Evolutionary conservation across 2,888 invertebrate genomes (phyloP).

Genomic region (Gasteruption jaculator): DNA sequence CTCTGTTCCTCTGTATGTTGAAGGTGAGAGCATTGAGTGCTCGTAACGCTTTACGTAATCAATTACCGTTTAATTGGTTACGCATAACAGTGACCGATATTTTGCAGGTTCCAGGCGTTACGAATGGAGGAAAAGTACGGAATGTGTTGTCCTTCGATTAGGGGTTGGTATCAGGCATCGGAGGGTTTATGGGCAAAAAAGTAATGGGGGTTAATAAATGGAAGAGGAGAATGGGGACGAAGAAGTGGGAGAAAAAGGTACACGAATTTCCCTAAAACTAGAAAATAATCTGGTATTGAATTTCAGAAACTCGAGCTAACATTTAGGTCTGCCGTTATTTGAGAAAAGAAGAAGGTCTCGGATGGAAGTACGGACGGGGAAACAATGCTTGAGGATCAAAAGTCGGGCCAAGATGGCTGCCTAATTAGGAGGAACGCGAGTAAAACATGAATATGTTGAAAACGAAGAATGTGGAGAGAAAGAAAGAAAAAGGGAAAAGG

Average conservation of each 20-base stretch:
- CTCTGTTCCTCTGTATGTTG: too few species aligned
- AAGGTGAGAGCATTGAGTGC: too few species aligned
- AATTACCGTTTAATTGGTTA: too few species aligned
- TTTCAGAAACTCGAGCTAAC: slow-evolving; percentile 1
- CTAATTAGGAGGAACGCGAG: slow-evolving; percentile 39
- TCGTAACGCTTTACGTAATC: too few species aligned
- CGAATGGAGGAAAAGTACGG: too few species aligned
- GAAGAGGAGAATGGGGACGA: slow-evolving; percentile 1
- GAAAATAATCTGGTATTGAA: slow-evolving; percentile 5
- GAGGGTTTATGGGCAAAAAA: too few species aligned
- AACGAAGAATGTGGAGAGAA: slow-evolving; percentile 6
- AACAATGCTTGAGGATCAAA: slow-evolving; percentile 33
- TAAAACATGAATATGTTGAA: slow-evolving; percentile 38
- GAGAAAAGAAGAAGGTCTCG: neutral
- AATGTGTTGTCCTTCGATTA: too few species aligned
- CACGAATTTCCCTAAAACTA: too few species aligned
- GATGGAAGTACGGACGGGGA: slow-evolving; percentile 7
- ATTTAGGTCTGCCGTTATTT: neutral
- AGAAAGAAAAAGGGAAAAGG: slow-evolving; percentile 17
- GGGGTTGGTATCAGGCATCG: too few species aligned
- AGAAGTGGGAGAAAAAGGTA: neutral
- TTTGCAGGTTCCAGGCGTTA: too few species aligned
- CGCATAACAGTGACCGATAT: too few species aligned
- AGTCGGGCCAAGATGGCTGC: slow-evolving; percentile 33
- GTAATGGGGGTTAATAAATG: slow-evolving; percentile 2